Evolutionary conservation across 1,140 invertebrate species (phyloP).

Genomic region (Bombyx mandarina): DNA sequence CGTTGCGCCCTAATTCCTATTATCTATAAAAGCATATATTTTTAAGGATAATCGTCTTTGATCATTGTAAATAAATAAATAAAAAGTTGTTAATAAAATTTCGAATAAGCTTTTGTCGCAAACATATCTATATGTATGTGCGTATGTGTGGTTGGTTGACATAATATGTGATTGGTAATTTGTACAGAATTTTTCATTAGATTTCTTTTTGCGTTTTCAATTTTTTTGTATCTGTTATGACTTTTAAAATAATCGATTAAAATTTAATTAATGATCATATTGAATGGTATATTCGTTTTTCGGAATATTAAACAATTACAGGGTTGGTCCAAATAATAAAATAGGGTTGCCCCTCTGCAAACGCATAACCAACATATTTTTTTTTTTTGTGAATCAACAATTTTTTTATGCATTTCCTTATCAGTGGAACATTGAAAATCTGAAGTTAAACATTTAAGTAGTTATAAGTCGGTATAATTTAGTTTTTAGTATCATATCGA

Average conservation of each 20-base stretch:
- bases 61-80: conserved; percentile 42
- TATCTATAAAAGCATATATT: conserved; percentile 21
- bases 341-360: too few relatives aligned
- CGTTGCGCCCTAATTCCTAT: conserved; percentile 39
- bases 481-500: conserved; percentile 24
- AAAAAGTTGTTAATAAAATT: conserved; percentile 16
- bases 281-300: too few relatives aligned
- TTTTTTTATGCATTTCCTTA: conserved; percentile 12
- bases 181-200: conserved; percentile 10
- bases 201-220: too few relatives aligned
- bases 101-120: conserved; percentile 65
- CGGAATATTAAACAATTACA: too few relatives aligned
- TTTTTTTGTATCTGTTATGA: too few relatives aligned
- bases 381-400: conserved; percentile 1
- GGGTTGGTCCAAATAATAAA: too few relatives aligned
- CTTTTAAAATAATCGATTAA: too few relatives aligned
- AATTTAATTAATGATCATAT: too few relatives aligned
- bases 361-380: too few relatives aligned
- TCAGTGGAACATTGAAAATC: conserved; percentile 17
- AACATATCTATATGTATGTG: conserved; percentile 56
- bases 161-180: conserved; percentile 12
- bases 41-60: conserved; percentile 30
- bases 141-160: conserved; percentile 28
- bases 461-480: conserved; percentile 44
- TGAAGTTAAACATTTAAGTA: conserved; percentile 47